Conservation (phyloP, 2,888 invertebrate species). For the Sesia apiformis region DNA sequence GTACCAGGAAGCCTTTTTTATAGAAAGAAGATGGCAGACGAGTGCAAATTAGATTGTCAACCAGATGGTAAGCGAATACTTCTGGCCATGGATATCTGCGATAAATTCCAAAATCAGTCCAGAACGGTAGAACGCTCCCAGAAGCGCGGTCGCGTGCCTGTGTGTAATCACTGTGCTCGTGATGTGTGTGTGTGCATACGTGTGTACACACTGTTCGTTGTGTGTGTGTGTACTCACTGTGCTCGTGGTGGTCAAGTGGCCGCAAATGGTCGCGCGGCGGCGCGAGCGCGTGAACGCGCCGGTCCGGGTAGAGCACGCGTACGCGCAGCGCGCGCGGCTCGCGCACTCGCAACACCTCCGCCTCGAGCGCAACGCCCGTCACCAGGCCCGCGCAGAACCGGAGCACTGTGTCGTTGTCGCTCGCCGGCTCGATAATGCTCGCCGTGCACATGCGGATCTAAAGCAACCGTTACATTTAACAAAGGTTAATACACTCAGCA, state of each 20-base stretch:
- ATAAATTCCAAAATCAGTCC: too few species aligned
- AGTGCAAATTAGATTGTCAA: too few species aligned
- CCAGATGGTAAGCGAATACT: too few species aligned
- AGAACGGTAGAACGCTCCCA: neutral
- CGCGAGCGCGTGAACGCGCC: slow-evolving; percentile 86
- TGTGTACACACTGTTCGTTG: neutral
- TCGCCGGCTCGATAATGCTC: slow-evolving; percentile 87
- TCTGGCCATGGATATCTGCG: too few species aligned
- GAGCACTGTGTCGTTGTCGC: slow-evolving; percentile 83
- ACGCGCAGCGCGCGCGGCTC: slow-evolving; percentile 84
- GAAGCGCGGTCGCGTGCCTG: neutral
- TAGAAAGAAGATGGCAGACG: too few species aligned
- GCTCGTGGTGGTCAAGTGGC: slow-evolving; percentile 75
- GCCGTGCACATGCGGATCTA: slow-evolving; percentile 87
- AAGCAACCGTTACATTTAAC: too few species aligned
- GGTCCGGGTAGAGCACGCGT: slow-evolving; percentile 94
- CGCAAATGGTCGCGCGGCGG: slow-evolving; percentile 86
- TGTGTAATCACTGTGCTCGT: neutral
- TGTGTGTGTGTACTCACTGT: slow-evolving; percentile 26
- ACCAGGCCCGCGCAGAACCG: slow-evolving; percentile 96
- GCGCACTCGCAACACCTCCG: slow-evolving; percentile 86
- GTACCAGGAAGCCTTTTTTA: too few species aligned
- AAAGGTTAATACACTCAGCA: too few species aligned
- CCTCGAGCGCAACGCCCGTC: slow-evolving; percentile 89
- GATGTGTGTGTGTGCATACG: neutral